Percentiles rank a stretch among this genome's conserved stretches.
phyloP scores from a whole-genome alignment of 2,888 invertebrate species.

The Stenurella melanura region DNA sequence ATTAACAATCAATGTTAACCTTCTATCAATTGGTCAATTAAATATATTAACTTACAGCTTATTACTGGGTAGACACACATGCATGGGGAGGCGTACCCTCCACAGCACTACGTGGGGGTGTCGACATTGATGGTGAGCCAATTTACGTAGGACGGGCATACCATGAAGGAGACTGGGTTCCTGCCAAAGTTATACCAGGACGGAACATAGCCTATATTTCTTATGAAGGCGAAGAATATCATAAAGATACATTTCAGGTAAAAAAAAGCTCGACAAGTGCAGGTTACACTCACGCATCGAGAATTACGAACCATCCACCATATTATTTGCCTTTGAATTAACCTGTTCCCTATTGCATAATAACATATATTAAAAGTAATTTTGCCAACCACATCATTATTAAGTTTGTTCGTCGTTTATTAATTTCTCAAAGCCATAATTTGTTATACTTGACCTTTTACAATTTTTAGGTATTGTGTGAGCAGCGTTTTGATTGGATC shows the following conservation, averaged over 20 bases:
- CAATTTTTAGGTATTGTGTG: constrained; percentile 73
- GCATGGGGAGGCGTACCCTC: constrained; percentile 73
- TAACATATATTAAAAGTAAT: too few relatives aligned
- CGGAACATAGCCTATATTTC: constrained; percentile 80
- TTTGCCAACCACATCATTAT: too few relatives aligned
- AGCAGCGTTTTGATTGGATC: constrained; percentile 75
- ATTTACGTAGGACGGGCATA: constrained; percentile 84
- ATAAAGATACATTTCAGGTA: constrained; percentile 77
- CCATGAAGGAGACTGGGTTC: constrained; percentile 80
- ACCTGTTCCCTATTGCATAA: too few relatives aligned
- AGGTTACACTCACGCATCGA: too few relatives aligned
- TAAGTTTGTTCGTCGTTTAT: too few relatives aligned
- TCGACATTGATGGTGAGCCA: constrained; percentile 81
- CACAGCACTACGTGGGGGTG: constrained; percentile 78
- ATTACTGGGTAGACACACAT: constrained; percentile 71
- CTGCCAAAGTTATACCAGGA: constrained; percentile 81
- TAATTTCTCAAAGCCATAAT: too few relatives aligned
- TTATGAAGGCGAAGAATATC: constrained; percentile 78
- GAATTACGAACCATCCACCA: too few relatives aligned
- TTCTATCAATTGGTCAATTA: background rate
- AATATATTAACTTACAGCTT: constrained; percentile 56
- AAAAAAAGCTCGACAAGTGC: too few relatives aligned
- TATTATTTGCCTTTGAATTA: too few relatives aligned
- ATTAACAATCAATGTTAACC: background rate
- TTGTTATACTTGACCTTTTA: too few relatives aligned